Base-by-base conservation (phyloP, 1,140 invertebrate species). In the Eubasilissa regina region DNA sequence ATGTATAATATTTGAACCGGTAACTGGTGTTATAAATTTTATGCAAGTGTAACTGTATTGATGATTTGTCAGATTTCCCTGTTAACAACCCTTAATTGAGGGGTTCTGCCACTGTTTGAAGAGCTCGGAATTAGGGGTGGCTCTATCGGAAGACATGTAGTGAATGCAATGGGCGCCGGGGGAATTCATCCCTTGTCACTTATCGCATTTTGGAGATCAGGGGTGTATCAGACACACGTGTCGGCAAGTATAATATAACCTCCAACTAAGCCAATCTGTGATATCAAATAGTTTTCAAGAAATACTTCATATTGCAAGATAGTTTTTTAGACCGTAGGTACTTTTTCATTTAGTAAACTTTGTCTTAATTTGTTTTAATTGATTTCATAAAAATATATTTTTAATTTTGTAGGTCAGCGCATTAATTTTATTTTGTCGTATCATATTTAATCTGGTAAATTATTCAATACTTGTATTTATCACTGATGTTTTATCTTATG, bases 31-130 rank as follows among this genome's bases (percentile, higher is more conserved):
- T 3, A 19, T 11, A 58, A 58, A 58, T 19, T 58, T 58, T 11
- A 12, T 64, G 35, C 60, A 64, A 9, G 60, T 15, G 48, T 15
- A 51, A 15, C 9, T 25, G 13, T 64, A 64, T 25, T 64, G 60
- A 64, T 25, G 35, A 64, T 9, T 19, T 64, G 60, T 64, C 60
- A 64, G 60, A 64, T 64, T 58, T 64, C 60, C 10, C 25, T 35
- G 60, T 25, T 64, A 75, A 75, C 73, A 68, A 72, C 68, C 45
- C 47, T 51, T 75, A 80, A 80, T 80, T 80, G 78, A 64, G 74
- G 72, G 75, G 75, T 56, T 79, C 62, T 80, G 75, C 56, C 56
- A 17, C 47, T 21, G 66, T 55, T 56, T 62, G 13, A 25, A 58
- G 19, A 56, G 21, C 12, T 51, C 15, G 43, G 25, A 11, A 72